Percentiles rank a stretch among this genome's conserved stretches.
phyloP scores from a whole-genome alignment of 2,797 vertebrate genomes.

The Liparis tanakae region DNA sequence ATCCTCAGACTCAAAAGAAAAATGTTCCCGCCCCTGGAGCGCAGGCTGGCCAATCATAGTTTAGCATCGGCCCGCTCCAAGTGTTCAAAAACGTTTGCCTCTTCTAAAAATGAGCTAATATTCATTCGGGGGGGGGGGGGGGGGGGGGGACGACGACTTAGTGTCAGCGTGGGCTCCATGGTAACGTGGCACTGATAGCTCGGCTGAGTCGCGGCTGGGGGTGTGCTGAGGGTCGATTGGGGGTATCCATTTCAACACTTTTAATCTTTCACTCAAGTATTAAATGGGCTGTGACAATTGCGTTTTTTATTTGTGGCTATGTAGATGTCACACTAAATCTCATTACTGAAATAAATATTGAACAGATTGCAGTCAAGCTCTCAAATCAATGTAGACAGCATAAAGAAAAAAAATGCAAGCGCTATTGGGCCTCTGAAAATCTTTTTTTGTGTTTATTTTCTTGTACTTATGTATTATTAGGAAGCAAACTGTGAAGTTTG shows the following conservation, averaged over 20 bases:
- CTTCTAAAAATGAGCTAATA: not conserved
- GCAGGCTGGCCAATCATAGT: not conserved
- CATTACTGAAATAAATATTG: slow-evolving; percentile 5
- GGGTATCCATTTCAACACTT: slow-evolving; percentile 20
- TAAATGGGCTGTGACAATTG: not conserved
- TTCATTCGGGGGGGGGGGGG: not conserved
- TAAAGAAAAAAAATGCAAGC: not conserved
- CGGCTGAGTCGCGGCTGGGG: too few species aligned
- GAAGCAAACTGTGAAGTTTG: not conserved
- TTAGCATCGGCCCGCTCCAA: not conserved
- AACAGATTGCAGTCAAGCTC: slow-evolving; percentile 2
- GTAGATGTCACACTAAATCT: too few species aligned
- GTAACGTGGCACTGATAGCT: not conserved
- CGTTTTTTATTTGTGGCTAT: slow-evolving; percentile 14
- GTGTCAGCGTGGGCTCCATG: not conserved
- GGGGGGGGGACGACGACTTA: too few species aligned
- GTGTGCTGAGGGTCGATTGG: slow-evolving; percentile 3
- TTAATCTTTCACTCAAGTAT: slow-evolving; percentile 2
- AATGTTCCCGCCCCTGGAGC: not conserved
- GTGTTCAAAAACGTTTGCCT: not conserved
- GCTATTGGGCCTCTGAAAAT: not conserved
- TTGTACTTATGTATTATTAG: not conserved
- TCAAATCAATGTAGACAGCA: not conserved
- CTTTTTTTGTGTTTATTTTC: not conserved
- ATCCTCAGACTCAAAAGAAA: too few species aligned